Evolutionary conservation across 2,113 vertebrate genomes (phyloP).

Genomic region (Eublepharis macularius): DNA sequence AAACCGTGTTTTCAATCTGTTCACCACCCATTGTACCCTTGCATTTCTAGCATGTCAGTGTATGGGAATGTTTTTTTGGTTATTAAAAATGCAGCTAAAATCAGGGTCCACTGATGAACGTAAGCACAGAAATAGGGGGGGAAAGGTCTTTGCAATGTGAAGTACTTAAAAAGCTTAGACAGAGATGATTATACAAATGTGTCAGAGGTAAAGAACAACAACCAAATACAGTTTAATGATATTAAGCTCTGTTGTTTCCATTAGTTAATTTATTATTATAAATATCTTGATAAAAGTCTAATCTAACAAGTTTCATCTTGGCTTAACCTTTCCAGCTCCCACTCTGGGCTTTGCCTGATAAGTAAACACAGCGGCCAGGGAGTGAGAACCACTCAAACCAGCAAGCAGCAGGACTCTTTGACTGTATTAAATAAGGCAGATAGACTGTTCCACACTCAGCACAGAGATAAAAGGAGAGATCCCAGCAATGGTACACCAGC

Average conservation of each 20-base stretch:
- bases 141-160: slow-evolving; percentile 70
- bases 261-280: slow-evolving; percentile 50
- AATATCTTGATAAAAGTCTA: slow-evolving; percentile 47
- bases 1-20: slow-evolving; percentile 50
- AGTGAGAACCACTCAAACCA: slow-evolving; percentile 45
- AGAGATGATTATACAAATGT: slow-evolving; percentile 68
- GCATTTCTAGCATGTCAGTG: slow-evolving; percentile 58
- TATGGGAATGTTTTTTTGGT: slow-evolving; percentile 70
- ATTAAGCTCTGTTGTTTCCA: slow-evolving; percentile 56
- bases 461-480: slow-evolving; percentile 76
- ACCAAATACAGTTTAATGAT: slow-evolving; percentile 60
- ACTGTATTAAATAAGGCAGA: slow-evolving; percentile 65
- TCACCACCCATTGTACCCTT: slow-evolving; percentile 41
- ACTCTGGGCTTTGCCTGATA: slow-evolving; percentile 48
- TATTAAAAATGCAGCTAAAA: slow-evolving; percentile 70
- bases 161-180: slow-evolving; percentile 67
- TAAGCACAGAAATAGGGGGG: slow-evolving; percentile 60
- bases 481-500: slow-evolving; percentile 71
- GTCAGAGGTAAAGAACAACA: slow-evolving; percentile 68
- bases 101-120: slow-evolving; percentile 58
- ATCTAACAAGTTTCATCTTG: slow-evolving; percentile 49
- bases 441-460: slow-evolving; percentile 78
- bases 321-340: slow-evolving; percentile 51
- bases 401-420: slow-evolving; percentile 55
- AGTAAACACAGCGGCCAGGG: slow-evolving; percentile 57